Conservation (phyloP, 64 coral and sea anemone species). For the Stichodactyla helianthus region DNA sequence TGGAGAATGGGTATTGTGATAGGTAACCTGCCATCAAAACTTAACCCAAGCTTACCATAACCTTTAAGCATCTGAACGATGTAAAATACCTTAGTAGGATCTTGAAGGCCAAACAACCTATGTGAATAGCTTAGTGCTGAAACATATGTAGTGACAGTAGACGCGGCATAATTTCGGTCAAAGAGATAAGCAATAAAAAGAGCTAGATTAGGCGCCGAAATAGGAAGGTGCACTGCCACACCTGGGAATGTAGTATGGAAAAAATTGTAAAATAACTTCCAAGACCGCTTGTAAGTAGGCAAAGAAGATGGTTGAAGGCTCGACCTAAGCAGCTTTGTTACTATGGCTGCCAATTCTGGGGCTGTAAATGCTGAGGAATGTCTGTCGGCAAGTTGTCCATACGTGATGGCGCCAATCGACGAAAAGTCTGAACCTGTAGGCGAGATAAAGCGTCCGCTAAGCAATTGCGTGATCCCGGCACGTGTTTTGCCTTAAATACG, state of each 20-base stretch:
- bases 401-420: no score
- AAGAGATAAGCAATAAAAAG: background rate
- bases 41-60: slow-evolving; percentile 17
- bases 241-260: slow-evolving; percentile 36
- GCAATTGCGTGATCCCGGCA: no score
- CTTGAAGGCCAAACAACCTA: slow-evolving; percentile 16
- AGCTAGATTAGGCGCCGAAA: background rate
- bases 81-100: slow-evolving; percentile 27
- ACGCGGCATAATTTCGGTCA: slow-evolving; percentile 10
- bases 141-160: slow-evolving; percentile 29
- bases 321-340: background rate
- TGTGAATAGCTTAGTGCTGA: slow-evolving; percentile 31
- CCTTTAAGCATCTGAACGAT: slow-evolving; percentile 38
- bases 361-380: no score
- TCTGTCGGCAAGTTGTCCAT: no score
- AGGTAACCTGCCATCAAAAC: slow-evolving; percentile 20
- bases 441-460: no score
- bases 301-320: slow-evolving; percentile 32
- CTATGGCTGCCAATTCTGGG: background rate
- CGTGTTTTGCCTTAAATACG: no score
- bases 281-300: slow-evolving; percentile 26
- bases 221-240: background rate
- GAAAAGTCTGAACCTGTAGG: no score
- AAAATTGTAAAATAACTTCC: slow-evolving; percentile 36
- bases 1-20: slow-evolving; percentile 34